Base-by-base conservation (phyloP, 2,888 invertebrate species). In the Drosophila emarginata region DNA sequence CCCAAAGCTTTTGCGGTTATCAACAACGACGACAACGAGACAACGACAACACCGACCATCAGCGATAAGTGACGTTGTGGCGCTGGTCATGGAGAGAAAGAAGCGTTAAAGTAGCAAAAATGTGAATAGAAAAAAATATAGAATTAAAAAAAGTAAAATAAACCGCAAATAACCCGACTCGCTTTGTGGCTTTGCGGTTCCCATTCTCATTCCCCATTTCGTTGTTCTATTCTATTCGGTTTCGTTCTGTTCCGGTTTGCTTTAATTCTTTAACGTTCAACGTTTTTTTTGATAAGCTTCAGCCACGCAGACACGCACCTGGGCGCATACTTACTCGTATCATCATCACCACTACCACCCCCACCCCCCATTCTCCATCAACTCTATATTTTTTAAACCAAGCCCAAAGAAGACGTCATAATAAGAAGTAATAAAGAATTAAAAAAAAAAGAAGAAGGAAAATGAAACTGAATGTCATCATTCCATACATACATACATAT, bases 111-210 rank as follows among this genome's bases (percentile, higher is more conserved):
- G 39, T 60, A 59, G 67, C 74, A 67, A 59, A 59, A 71, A 72
- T 59, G 66, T 58, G 50, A 58, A 70, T 36, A n/a, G 36, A 18
- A 21, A 11, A 37, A 12, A 32, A 18, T 12, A 53, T 7, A 14
- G 28, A 36, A 15, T 15, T 3, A 12, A 54, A 18, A 53, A 11
- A 53, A 14, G 52, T 15, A 54, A 54, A 32, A 37, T 12, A 66
- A 71, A 56, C 67, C 70, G 67, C 70, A 65, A 71, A 53, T 45
- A 39, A 37, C 40, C 60, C 73, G 70, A 73, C 70, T 54, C 74
- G 73, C 70, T 71, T 71, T 66, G 73, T 71, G 67, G 67, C 74
- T 71, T 73, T 70, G 70, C 67, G 70, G 70, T 72, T 69, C 58
- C 57, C 59, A 18, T 18, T 9, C 40, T 45, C 3, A 9, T 45